Percentiles rank a stretch among this genome's conserved stretches.
These are phyloP conservation scores for Beaufortia kweichowensis DNA, from an alignment of 2,113 vertebrate genomes.

Conservation along the genomic window DNA sequence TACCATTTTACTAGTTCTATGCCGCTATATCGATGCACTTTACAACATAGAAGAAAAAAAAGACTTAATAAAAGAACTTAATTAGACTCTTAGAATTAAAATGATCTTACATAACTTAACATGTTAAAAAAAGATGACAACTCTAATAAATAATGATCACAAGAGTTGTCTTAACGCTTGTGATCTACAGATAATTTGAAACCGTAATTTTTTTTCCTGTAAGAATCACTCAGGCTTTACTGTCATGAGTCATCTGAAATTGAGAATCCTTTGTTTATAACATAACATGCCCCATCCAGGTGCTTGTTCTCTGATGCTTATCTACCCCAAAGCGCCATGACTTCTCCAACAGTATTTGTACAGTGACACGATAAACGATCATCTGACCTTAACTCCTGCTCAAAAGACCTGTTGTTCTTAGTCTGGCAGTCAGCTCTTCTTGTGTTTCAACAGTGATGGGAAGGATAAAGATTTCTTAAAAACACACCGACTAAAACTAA, in stretches of 20 bases:
- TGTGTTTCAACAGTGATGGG: background rate
- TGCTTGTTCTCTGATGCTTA: background rate
- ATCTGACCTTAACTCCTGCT: background rate
- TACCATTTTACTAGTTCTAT: too few relatives aligned
- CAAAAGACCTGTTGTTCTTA: background rate
- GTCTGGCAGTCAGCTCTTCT: too few relatives aligned
- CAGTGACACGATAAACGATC: background rate
- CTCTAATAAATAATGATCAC: too few relatives aligned
- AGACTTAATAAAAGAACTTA: too few relatives aligned
- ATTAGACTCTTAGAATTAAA: too few relatives aligned
- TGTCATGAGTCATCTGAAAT: background rate
- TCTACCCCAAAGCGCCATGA: background rate
- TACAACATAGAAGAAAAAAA: too few relatives aligned
- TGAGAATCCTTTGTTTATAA: slow-evolving; percentile 11
- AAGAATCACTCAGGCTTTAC: background rate
- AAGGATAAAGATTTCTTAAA: background rate
- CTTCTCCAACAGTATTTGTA: background rate
- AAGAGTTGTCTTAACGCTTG: background rate
- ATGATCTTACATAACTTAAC: too few relatives aligned
- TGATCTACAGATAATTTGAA: slow-evolving; percentile 10
- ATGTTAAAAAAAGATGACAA: too few relatives aligned
- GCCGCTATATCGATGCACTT: too few relatives aligned
- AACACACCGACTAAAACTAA: background rate
- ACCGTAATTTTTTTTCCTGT: background rate
- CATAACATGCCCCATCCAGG: background rate